These are phyloP conservation scores for Centrocercus urophasianus DNA, from an alignment of 2,113 vertebrate species.

Conservation along the genomic window DNA sequence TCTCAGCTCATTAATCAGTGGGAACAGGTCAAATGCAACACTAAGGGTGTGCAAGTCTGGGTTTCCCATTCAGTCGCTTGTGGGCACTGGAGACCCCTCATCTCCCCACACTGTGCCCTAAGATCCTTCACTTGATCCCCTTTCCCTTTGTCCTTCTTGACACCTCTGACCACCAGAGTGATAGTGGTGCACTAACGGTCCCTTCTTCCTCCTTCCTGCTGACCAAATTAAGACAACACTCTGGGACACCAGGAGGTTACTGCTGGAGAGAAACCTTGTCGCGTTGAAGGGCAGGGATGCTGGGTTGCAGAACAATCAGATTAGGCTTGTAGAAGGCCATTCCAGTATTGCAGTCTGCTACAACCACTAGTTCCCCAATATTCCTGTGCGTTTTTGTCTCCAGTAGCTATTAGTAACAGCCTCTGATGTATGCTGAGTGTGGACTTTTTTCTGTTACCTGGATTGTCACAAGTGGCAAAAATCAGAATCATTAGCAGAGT, in stretches of 20 bases:
- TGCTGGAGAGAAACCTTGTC: not conserved
- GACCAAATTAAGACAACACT: not conserved
- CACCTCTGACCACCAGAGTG: not conserved
- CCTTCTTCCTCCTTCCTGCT: not conserved
- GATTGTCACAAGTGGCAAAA: not conserved
- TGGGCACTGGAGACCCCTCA: not conserved
- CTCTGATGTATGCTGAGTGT: not conserved
- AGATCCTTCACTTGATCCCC: not conserved
- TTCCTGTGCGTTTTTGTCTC: not conserved
- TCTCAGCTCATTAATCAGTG: constrained; percentile 49
- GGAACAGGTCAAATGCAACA: not conserved
- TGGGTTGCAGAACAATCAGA: not conserved
- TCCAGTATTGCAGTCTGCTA: not conserved
- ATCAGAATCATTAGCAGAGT: not conserved
- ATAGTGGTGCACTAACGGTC: not conserved
- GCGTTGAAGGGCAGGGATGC: not conserved
- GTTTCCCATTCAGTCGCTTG: accelerated
- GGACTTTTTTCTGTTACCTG: not conserved
- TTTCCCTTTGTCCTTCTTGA: not conserved
- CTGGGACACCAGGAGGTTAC: not conserved
- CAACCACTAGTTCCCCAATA: not conserved
- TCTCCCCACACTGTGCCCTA: not conserved
- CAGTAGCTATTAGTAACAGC: not conserved
- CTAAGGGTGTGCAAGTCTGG: not conserved
- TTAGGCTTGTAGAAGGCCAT: not conserved